Percentiles rank a stretch among this genome's conserved stretches.
These are phyloP conservation scores for Noctua pronuba DNA, from an alignment of 2,888 invertebrate species.

Conservation along the genomic window DNA sequence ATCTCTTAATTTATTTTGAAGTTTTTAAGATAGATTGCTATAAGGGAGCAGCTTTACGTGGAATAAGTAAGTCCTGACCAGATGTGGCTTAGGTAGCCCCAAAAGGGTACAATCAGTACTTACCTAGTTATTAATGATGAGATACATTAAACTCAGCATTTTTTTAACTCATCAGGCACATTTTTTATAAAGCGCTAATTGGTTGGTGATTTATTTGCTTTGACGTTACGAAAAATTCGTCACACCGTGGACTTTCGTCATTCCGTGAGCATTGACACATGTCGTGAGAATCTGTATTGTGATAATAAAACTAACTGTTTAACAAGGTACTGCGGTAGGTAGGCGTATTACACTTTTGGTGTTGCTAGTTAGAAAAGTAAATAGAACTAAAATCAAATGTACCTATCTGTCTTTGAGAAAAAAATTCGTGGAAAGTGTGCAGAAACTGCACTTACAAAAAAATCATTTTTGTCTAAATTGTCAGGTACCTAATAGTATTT, in stretches of 20 bases:
- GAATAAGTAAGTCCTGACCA: not conserved
- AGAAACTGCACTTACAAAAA: not conserved
- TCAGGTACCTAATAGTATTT: not conserved
- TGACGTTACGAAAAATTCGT: slow-evolving; percentile 21
- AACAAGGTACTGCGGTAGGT: slow-evolving; percentile 32
- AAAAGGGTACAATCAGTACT: not conserved
- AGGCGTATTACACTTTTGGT: slow-evolving; percentile 28
- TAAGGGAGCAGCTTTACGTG: not conserved
- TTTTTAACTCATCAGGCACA: not conserved
- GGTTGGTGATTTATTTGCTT: slow-evolving; percentile 10
- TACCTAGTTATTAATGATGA: slow-evolving; percentile 5
- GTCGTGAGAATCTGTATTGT: slow-evolving; percentile 33
- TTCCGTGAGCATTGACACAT: slow-evolving; percentile 25
- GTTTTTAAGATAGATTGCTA: not conserved
- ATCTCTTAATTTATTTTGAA: not conserved
- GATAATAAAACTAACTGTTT: slow-evolving; percentile 52
- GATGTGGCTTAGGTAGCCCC: not conserved
- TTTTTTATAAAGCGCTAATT: slow-evolving; percentile 29
- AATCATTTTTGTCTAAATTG: not conserved
- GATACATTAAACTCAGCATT: not conserved
- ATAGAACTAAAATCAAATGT: slow-evolving; percentile 5
- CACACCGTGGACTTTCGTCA: slow-evolving; percentile 29
- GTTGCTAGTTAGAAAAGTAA: slow-evolving; percentile 31
- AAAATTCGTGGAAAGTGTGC: not conserved
- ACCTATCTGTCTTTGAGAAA: not conserved